A percentile compares a stretch with the other conserved stretches of the same genome.
Evolutionary conservation across 2,113 vertebrate species (phyloP).

Genomic region (Pyxicephalus adspersus): DNA sequence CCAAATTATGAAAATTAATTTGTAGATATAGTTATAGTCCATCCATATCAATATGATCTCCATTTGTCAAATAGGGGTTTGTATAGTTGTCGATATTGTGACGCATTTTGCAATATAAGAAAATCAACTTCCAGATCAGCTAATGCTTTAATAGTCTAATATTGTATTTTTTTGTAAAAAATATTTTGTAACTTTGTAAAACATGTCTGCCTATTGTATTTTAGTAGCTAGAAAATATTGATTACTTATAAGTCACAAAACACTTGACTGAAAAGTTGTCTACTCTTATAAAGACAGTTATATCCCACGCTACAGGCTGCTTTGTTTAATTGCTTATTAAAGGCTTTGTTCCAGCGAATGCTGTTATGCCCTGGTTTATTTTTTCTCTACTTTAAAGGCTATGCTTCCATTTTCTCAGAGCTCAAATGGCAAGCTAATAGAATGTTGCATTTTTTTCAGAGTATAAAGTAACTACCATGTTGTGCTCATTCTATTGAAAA

Average conservation of each 20-base stretch:
- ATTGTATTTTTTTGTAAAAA: no score
- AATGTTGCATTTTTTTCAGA: conserved; percentile 33
- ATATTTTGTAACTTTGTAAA: no score
- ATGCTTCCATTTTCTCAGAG: conserved; percentile 36
- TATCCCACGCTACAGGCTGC: conserved; percentile 8
- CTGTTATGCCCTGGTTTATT: conserved; percentile 30
- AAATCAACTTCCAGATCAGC: no score
- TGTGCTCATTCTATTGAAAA: conserved; percentile 44
- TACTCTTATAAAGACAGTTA: conserved; percentile 7
- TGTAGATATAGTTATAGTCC: no score
- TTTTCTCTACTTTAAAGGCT: conserved; percentile 32
- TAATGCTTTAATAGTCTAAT: no score
- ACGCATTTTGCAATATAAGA: no score
- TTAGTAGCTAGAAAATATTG: background rate
- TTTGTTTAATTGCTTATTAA: conserved; percentile 48
- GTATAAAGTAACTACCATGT: conserved; percentile 40
- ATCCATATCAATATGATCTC: no score
- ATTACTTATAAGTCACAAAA: conserved; percentile 9
- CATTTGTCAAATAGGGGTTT: no score
- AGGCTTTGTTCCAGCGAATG: conserved; percentile 21
- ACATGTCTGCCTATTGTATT: background rate
- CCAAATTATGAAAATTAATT: no score
- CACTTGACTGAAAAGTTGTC: conserved; percentile 3
- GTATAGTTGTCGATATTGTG: no score
- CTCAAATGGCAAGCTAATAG: conserved; percentile 44